A percentile compares a stretch with the other conserved stretches of the same genome.
phyloP scores from a whole-genome alignment of 2,888 invertebrate species.

The Macropis europaea region DNA sequence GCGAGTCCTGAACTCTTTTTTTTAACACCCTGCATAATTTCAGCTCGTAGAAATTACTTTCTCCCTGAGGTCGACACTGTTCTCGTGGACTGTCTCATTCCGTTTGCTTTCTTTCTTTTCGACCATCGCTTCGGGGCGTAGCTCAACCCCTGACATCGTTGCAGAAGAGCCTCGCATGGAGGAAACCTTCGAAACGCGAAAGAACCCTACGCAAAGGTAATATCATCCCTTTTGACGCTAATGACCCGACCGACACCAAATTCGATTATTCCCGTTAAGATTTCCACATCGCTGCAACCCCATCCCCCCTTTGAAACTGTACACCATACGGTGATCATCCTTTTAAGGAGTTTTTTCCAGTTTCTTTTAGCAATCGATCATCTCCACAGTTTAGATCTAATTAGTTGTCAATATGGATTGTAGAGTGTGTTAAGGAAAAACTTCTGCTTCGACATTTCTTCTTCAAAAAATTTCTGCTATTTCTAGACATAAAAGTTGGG shows the following conservation, averaged over 20 bases:
- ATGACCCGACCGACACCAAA: conserved; percentile 40
- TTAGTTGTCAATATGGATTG: too few species aligned
- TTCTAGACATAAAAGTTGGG: too few species aligned
- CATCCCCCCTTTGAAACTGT: conserved; percentile 19
- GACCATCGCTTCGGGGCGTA: conserved; percentile 3
- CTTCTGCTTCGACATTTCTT: too few species aligned
- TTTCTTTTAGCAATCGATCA: not conserved
- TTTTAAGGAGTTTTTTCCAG: conserved; percentile 11
- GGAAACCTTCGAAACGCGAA: conserved; percentile 50
- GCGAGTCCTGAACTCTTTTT: too few species aligned
- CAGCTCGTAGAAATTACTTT: conserved; percentile 19
- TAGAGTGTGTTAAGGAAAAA: too few species aligned
- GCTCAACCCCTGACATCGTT: not conserved
- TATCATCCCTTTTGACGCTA: conserved; percentile 39
- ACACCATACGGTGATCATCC: conserved; percentile 20
- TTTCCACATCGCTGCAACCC: conserved; percentile 23
- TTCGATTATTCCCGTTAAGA: conserved; percentile 51
- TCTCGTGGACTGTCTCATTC: not conserved
- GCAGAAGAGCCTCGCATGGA: conserved; percentile 5
- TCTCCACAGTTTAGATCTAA: not conserved
- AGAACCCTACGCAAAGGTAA: conserved; percentile 43
- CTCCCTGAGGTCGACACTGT: not conserved
- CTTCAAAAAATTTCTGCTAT: too few species aligned
- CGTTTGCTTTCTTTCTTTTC: conserved; percentile 38
- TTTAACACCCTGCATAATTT: too few species aligned